These are phyloP conservation scores for Hydrophis major DNA, from an alignment of 2,797 vertebrate species.

Conservation along the genomic window DNA sequence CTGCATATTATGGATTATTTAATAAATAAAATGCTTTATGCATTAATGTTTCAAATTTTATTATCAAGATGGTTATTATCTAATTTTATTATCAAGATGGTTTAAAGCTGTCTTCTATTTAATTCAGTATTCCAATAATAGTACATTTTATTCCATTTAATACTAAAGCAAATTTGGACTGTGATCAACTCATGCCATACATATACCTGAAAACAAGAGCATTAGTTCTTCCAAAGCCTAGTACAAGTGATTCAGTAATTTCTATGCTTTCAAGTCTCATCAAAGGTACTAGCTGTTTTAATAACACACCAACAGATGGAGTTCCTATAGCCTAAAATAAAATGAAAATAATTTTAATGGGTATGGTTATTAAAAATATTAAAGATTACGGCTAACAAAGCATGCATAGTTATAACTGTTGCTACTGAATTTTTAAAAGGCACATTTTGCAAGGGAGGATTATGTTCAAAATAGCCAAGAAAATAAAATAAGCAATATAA, in stretches of 20 bases:
- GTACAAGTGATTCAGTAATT: conserved; percentile 95
- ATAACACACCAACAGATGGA: conserved; percentile 91
- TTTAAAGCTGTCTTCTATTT: neutral
- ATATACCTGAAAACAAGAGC: conserved; percentile 94
- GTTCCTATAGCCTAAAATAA: conserved; percentile 90
- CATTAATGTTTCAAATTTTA: neutral
- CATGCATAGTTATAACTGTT: conserved; percentile 22
- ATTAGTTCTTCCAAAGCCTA: conserved; percentile 97
- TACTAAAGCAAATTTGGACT: neutral
- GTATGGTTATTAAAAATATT: conserved; percentile 31
- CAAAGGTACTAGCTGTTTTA: conserved; percentile 95
- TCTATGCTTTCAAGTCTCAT: conserved; percentile 98
- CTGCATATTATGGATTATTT: neutral
- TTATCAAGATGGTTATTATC: neutral
- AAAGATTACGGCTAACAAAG: conserved; percentile 35
- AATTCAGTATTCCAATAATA: conserved; percentile 11
- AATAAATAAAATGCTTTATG: neutral
- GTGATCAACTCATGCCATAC: neutral
- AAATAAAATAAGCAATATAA: conserved; percentile 19
- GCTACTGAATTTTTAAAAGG: conserved; percentile 8
- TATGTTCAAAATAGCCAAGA: conserved; percentile 16
- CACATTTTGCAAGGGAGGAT: conserved; percentile 5
- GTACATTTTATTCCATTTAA: neutral
- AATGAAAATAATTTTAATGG: conserved; percentile 36
- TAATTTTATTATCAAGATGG: neutral